Evolutionary conservation across 2,888 invertebrate species (phyloP), one percentile per base, ranked within the genome.

Genomic region (Lepas anatifera): DNA sequence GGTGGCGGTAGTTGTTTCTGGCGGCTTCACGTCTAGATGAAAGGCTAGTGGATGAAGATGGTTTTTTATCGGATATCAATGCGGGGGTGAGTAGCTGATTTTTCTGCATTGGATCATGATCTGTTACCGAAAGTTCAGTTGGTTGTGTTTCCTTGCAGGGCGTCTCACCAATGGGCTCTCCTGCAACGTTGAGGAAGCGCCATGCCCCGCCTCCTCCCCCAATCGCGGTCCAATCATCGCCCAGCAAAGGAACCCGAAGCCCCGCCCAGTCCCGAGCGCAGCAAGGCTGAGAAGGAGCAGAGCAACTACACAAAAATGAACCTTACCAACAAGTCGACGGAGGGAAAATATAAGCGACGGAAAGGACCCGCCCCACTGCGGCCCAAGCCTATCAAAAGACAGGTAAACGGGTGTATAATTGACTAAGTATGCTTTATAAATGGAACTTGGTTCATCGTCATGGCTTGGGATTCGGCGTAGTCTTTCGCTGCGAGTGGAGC

Each of bases 341-440:
- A 84, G 72, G 88, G 87, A 27, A 86, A 87, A 77, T 88, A 87
- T 84, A 89, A 89, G 73, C 83, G 88, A 68, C 85, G 87, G 74
- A 92, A 92, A 77, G 90, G 90, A 0, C 91, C 89, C 0, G 92
- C 92, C 0, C 92, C 92, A 0, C 86, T 89, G 0, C 81, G 89
- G 43, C 92, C 92, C 0, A 82, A 84, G 41, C 58, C 58, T 8
- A 58, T 35, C 35, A 58, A 58, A 10, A 85, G 90, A 11, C 77
- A 77, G 2, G 87, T 89, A n/a, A n/a, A n/a, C n/a, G n/a, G n/a
- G n/a, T n/a, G n/a, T n/a, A n/a, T n/a, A n/a, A n/a, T n/a, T n/a
- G n/a, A n/a, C n/a, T n/a, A n/a, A n/a, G n/a, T n/a, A n/a, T n/a
- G n/a, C n/a, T n/a, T n/a, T n/a, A n/a, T n/a, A n/a, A n/a, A n/a